Percentiles rank a stretch among this genome's conserved stretches.
Conservation (phyloP, 2,797 vertebrate species). For the Sebastes alutus region DNA sequence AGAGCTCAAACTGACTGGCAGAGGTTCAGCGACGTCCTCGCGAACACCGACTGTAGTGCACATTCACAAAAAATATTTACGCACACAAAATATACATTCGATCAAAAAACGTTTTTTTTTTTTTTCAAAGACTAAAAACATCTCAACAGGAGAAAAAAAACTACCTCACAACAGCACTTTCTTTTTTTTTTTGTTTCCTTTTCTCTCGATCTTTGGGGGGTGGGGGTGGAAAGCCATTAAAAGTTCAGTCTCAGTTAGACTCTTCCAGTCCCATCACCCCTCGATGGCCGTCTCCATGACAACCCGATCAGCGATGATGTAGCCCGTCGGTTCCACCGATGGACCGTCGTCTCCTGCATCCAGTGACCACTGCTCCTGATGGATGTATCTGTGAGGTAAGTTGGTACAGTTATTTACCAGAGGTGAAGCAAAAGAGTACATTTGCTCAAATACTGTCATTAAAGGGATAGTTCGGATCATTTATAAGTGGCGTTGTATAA, state of each 20-base stretch:
- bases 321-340: not conserved
- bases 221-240: not conserved
- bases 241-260: constrained; percentile 13
- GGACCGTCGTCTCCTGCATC: not conserved
- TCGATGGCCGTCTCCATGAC: constrained; percentile 26
- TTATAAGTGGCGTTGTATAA: too few species aligned
- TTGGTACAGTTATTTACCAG: not conserved
- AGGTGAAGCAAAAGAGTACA: too few species aligned
- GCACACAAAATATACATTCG: constrained; percentile 60
- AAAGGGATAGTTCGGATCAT: too few species aligned
- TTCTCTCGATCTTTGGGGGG: constrained; percentile 17
- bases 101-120: constrained; percentile 5
- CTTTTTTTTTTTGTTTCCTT: not conserved
- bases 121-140: constrained; percentile 50
- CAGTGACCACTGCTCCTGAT: constrained; percentile 36
- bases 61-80: constrained; percentile 62
- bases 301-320: constrained; percentile 12
- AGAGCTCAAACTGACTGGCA: constrained; percentile 34
- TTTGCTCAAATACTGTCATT: too few species aligned
- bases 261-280: constrained; percentile 25
- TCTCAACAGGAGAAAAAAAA: constrained; percentile 10
- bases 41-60: constrained; percentile 45
- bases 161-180: constrained; percentile 47
- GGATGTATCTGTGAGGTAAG: constrained; percentile 44
- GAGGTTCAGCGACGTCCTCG: constrained; percentile 22